These are phyloP conservation scores for Eriocheir sinensis DNA, from an alignment of 1,140 invertebrate genomes.

Conservation along the genomic window DNA sequence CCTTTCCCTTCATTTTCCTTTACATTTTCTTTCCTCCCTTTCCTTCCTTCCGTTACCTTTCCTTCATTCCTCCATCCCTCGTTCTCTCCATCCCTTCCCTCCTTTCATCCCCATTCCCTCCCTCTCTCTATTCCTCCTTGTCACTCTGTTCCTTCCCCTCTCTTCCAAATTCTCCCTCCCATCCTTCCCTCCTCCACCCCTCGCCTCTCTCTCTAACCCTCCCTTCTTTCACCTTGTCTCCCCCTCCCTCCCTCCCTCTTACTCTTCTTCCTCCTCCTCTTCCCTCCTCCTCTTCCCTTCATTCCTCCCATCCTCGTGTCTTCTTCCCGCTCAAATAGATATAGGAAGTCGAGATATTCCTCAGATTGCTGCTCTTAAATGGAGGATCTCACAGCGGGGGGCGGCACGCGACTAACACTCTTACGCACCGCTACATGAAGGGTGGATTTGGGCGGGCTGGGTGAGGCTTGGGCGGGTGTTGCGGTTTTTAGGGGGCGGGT, in stretches of 20 bases:
- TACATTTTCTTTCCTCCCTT: background rate
- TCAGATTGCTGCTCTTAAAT: conserved; percentile 64
- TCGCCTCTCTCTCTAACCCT: background rate
- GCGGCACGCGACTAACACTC: background rate
- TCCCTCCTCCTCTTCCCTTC: background rate
- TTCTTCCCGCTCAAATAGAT: conserved; percentile 56
- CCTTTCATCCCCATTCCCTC: background rate
- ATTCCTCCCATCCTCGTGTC: conserved; percentile 31
- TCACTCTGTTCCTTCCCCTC: background rate
- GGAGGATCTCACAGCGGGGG: background rate
- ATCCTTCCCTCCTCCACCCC: conserved; percentile 23
- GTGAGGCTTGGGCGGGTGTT: background rate
- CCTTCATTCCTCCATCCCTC: background rate
- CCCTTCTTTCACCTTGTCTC: background rate
- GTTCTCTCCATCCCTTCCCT: background rate
- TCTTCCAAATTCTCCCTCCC: background rate
- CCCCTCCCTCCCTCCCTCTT: background rate
- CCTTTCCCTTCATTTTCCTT: background rate
- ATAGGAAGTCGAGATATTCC: conserved; percentile 59
- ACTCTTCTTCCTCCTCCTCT: background rate
- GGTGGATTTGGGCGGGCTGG: background rate
- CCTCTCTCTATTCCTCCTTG: background rate
- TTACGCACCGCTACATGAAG: background rate
- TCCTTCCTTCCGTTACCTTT: background rate
- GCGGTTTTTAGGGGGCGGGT: no score